Conservation (phyloP, 1,140 invertebrate genomes). For the Hylaeus anthracinus region DNA sequence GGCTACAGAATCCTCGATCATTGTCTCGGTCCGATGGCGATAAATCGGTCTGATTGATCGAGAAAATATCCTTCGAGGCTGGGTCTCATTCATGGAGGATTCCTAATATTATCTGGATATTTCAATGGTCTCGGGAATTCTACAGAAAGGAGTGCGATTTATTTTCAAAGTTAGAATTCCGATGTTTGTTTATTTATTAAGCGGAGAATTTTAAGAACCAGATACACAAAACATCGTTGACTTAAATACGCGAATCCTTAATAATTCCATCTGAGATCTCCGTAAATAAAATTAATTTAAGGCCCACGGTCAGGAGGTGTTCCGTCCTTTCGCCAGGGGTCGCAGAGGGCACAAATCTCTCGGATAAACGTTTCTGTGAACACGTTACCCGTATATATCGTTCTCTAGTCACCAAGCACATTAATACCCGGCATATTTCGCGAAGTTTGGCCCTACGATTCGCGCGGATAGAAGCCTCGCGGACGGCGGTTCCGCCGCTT, state of each 20-base stretch:
- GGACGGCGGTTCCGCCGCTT: not conserved
- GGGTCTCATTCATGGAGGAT: not conserved
- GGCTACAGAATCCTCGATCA: not conserved
- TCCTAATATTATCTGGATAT: no score
- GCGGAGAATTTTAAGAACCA: no score
- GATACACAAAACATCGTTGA: no score
- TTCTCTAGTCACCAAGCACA: not conserved
- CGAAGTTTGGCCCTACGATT: not conserved
- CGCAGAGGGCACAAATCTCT: not conserved
- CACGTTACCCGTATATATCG: not conserved
- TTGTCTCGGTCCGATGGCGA: not conserved
- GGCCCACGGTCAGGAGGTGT: no score
- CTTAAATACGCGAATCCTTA: no score
- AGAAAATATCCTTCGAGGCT: not conserved
- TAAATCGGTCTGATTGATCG: not conserved
- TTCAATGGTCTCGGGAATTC: no score
- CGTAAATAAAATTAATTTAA: no score
- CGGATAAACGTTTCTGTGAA: no score
- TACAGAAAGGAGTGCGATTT: no score
- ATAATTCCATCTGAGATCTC: no score
- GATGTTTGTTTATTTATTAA: no score
- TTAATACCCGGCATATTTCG: constrained; percentile 27
- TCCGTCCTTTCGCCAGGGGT: not conserved
- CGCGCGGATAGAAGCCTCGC: not conserved
- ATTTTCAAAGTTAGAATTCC: no score